phyloP scores from a whole-genome alignment of 2,797 vertebrate species.

The Pygocentrus nattereri region DNA sequence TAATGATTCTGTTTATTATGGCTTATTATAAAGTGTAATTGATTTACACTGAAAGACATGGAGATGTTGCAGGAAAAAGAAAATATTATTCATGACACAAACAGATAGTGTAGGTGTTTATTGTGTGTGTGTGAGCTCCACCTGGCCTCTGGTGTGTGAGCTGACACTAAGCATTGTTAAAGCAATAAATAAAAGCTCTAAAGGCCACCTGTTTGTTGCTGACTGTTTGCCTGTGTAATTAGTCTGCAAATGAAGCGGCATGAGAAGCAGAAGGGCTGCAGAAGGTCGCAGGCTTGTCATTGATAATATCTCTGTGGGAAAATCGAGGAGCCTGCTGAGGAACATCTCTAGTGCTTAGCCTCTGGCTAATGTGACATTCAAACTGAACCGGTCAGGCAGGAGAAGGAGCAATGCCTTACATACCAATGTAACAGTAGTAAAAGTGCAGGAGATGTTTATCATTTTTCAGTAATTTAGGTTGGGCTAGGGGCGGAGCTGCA shows the following conservation, averaged over 20 bases:
- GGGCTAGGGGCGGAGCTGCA: not conserved
- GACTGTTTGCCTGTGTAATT: constrained; percentile 73
- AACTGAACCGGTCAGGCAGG: not conserved
- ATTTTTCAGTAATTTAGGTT: not conserved
- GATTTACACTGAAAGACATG: no score
- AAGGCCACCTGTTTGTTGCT: constrained; percentile 73
- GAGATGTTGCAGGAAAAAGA: no score
- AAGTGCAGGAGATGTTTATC: no score
- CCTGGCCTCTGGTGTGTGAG: not conserved
- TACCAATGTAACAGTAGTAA: no score
- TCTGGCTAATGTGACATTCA: constrained; percentile 3
- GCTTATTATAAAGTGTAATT: no score
- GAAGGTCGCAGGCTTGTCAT: constrained; percentile 45
- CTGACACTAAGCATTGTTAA: constrained; percentile 3
- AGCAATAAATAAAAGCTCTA: constrained; percentile 59
- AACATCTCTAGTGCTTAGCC: not conserved
- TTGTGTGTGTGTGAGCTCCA: not conserved
- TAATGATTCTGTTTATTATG: no score
- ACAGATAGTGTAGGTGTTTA: not conserved
- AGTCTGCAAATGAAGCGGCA: constrained; percentile 49
- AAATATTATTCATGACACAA: not conserved
- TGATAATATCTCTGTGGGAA: constrained; percentile 22
- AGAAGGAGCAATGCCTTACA: not conserved
- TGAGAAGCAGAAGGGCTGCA: constrained; percentile 37
- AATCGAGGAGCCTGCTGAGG: constrained; percentile 16